Percentiles rank a stretch among this genome's conserved stretches.
Evolutionary conservation across 2,888 invertebrate genomes (phyloP).

Genomic region (Thalpophila matura): DNA sequence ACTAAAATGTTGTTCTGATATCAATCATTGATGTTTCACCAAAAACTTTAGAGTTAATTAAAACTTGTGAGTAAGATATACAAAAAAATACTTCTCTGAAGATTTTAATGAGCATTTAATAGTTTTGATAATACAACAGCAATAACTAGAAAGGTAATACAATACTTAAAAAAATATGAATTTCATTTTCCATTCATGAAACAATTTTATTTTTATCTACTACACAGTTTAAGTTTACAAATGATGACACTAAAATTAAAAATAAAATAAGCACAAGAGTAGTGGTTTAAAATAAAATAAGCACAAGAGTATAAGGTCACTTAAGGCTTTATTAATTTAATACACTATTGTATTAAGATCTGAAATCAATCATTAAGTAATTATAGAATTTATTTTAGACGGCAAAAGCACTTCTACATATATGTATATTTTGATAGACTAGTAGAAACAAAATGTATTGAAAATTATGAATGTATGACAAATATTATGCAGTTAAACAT

Average conservation of each 20-base stretch:
- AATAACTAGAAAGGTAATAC: neutral
- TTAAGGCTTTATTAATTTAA: neutral
- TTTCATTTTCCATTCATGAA: constrained; percentile 5
- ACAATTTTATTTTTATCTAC: neutral
- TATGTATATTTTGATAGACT: no score
- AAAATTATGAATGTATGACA: neutral
- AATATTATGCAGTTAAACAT: neutral
- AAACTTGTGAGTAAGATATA: constrained; percentile 5
- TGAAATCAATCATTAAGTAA: constrained; percentile 11
- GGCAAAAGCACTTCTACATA: constrained; percentile 1
- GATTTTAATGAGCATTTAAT: neutral
- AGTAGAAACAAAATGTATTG: no score
- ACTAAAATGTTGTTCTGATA: constrained; percentile 73
- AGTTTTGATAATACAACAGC: neutral
- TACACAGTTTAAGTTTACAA: constrained; percentile 1
- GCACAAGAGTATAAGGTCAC: no score
- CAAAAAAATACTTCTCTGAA: neutral
- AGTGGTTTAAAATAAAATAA: constrained; percentile 4
- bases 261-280: constrained; percentile 19
- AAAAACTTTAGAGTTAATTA: constrained; percentile 24
- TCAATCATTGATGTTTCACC: constrained; percentile 17
- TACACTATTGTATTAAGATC: constrained; percentile 5
- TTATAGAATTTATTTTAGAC: no score
- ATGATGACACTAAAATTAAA: constrained; percentile 3
- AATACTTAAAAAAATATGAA: neutral